phyloP scores from a whole-genome alignment of 2,888 invertebrate genomes.

The Tipula unca region DNA sequence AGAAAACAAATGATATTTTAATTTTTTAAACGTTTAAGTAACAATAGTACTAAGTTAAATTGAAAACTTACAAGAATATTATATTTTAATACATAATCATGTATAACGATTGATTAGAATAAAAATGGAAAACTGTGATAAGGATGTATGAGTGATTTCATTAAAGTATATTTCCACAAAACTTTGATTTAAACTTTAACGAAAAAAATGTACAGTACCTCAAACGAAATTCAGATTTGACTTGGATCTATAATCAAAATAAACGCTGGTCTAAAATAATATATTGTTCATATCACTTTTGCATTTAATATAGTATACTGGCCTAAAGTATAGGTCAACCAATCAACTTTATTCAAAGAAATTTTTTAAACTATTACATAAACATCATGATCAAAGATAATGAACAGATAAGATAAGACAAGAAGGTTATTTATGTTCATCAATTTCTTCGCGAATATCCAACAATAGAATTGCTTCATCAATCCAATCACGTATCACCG shows the following conservation, averaged over 20 bases:
- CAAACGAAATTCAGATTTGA: too few species aligned
- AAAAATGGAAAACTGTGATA: neutral
- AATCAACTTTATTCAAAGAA: neutral
- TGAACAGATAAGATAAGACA: neutral
- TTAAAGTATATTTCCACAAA: too few species aligned
- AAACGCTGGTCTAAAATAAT: too few species aligned
- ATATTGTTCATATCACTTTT: too few species aligned
- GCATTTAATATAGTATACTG: too few species aligned
- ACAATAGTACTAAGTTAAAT: neutral
- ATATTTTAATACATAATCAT: neutral
- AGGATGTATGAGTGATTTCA: too few species aligned
- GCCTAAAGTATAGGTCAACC: neutral
- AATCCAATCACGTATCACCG: neutral
- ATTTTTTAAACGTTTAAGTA: neutral
- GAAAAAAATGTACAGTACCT: too few species aligned
- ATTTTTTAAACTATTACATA: neutral
- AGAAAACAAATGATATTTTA: neutral
- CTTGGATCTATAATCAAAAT: too few species aligned
- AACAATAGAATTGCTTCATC: neutral
- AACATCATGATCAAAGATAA: neutral
- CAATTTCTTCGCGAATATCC: neutral
- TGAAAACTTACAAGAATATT: too few species aligned
- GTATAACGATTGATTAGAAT: neutral
- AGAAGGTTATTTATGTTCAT: neutral
- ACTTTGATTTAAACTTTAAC: too few species aligned